Evolutionary conservation across 2,888 invertebrate species (phyloP).

Genomic region (Cantharis nigra): DNA sequence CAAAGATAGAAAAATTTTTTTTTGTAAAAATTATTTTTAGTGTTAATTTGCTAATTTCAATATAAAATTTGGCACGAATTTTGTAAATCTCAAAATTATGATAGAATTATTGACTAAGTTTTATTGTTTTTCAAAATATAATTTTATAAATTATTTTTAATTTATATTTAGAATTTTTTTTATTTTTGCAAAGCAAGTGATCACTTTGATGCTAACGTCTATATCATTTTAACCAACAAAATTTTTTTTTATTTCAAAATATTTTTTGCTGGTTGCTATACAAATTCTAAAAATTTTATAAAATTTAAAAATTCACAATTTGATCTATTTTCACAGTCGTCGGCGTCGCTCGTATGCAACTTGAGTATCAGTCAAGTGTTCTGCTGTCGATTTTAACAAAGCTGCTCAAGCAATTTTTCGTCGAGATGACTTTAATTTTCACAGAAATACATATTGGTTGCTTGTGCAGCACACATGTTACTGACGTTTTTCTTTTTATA

Average conservation of each 20-base stretch:
- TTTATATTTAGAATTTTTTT: too few relatives aligned
- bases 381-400: slow-evolving; percentile 46
- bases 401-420: slow-evolving; percentile 38
- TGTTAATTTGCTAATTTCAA: too few relatives aligned
- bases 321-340: background rate
- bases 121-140: too few relatives aligned
- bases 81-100: too few relatives aligned
- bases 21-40: too few relatives aligned
- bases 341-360: slow-evolving; percentile 27
- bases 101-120: too few relatives aligned
- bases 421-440: slow-evolving; percentile 30
- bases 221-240: background rate
- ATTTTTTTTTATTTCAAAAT: background rate
- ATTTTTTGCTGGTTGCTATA: background rate
- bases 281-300: background rate
- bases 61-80: too few relatives aligned
- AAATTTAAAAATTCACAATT: background rate
- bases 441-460: slow-evolving; percentile 32
- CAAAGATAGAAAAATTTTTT: too few relatives aligned
- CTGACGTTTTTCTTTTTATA: slow-evolving; percentile 55
- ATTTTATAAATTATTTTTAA: too few relatives aligned
- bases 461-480: slow-evolving; percentile 51
- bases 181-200: too few relatives aligned
- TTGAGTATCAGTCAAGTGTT: slow-evolving; percentile 51
- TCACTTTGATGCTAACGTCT: background rate